Conservation (phyloP, 2,113 vertebrate genomes). For the Nibea coibor region DNA sequence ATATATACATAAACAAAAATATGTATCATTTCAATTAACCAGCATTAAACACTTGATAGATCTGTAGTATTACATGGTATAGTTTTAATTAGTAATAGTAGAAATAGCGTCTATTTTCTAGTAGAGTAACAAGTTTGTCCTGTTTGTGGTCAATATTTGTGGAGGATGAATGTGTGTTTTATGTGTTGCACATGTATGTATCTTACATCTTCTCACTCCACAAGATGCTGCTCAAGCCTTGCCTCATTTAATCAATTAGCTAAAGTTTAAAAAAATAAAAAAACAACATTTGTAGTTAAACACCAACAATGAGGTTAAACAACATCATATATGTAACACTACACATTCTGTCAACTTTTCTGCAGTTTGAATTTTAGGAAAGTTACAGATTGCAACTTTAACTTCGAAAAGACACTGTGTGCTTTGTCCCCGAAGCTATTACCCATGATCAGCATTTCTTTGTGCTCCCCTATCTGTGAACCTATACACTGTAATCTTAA, state of each 20-base stretch:
- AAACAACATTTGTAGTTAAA: too few species aligned
- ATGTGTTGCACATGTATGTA: constrained; percentile 49
- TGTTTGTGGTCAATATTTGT: constrained; percentile 44
- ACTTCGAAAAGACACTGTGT: not conserved
- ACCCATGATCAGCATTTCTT: not conserved
- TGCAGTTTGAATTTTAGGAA: constrained; percentile 1
- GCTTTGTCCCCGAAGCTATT: constrained; percentile 23
- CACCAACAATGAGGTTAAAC: not conserved
- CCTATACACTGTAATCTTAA: not conserved
- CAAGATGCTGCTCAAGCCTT: constrained; percentile 65
- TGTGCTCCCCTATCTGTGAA: constrained; percentile 8
- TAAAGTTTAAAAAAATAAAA: not conserved
- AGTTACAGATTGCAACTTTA: not conserved
- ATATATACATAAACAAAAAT: not conserved
- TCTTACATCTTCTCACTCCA: constrained; percentile 56
- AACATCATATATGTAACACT: not conserved
- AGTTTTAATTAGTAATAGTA: constrained; percentile 1
- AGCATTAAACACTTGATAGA: constrained; percentile 18
- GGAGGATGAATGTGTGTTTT: constrained; percentile 54
- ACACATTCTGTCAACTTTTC: not conserved
- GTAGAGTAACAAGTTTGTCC: constrained; percentile 33
- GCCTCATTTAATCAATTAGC: constrained; percentile 36
- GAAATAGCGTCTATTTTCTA: not conserved
- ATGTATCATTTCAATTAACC: constrained; percentile 24
- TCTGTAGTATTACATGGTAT: not conserved